Evolutionary conservation across 2,113 vertebrate genomes (phyloP), one percentile per base, ranked within the genome.

Genomic region (Carettochelys insculpta): DNA sequence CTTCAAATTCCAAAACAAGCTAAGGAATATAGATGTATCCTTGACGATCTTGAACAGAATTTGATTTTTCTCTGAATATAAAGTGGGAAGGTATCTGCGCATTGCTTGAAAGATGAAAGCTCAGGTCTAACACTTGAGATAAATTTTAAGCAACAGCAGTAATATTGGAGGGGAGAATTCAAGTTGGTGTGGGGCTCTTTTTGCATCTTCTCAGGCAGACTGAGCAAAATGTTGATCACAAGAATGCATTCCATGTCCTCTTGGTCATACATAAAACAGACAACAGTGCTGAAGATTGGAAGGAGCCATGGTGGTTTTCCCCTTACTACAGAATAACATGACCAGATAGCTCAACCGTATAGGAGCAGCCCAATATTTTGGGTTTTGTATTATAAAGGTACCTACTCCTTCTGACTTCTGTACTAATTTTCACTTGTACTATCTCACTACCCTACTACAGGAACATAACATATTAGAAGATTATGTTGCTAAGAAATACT

Each of bases 51-150:
- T 77, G 17, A 54, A 78, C 53, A 85, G 54, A 80, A 77, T 75
- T 80, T 88, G 52, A 61, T 94, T 84, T 45, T 51, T 80, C 86
- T 83, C 83, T 68, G 86, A 96, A 82, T 22, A 2, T n/a, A 75
- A 83, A 53, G 52, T 45, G 16, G 1, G 50, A 93, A 80, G 94
- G 92, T 90, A 96, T 58, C 82, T 82, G 82, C 90, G 94, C 84
- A 95, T 27, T 27, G 91, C 90, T 65, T 31, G 1, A 43, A 79
- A 90, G 82, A 89, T 85, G 82, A 95, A 95, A 92, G 82, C 91
- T 88, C 94, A 91, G 80, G 82, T 91, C 82, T 80, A 75, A 89
- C 47, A 68, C 38, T 45, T 87, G 77, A 85, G 73, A 93, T 50
- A 87, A 86, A 91, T 85, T 51, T 24, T 14, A 43, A 50, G n/a